Percentiles rank a stretch among this genome's conserved stretches.
Conservation (phyloP, 2,888 invertebrate species). For the Pharmacophagus antenor region DNA sequence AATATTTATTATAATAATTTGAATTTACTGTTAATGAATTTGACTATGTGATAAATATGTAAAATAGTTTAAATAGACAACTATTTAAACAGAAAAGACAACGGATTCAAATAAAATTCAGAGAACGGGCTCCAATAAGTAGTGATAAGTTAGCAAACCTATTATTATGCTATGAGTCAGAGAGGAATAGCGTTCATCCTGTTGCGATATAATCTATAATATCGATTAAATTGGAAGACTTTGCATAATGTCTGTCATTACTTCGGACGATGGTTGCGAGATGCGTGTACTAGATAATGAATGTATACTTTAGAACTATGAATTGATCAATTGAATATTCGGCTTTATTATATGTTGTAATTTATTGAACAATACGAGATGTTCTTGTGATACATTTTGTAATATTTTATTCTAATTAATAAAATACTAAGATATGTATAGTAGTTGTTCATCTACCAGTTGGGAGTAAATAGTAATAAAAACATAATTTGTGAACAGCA, state of each 20-base stretch:
- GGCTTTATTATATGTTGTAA: too few relatives aligned
- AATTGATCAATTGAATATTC: background rate
- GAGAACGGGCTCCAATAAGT: conserved; percentile 57
- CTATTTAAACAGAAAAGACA: conserved; percentile 25
- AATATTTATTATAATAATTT: too few relatives aligned
- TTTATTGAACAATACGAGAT: background rate
- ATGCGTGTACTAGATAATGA: conserved; percentile 24
- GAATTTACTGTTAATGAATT: too few relatives aligned
- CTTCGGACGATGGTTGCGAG: conserved; percentile 29
- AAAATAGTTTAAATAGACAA: conserved; percentile 15
- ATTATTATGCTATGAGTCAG: conserved; percentile 64
- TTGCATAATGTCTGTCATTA: conserved; percentile 45
- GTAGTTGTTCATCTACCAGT: too few relatives aligned
- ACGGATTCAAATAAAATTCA: conserved; percentile 50
- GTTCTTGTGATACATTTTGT: background rate
- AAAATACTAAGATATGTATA: too few relatives aligned
- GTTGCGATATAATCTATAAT: conserved; percentile 47
- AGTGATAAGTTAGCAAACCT: conserved; percentile 52
- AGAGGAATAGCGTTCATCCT: conserved; percentile 31
- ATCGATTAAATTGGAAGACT: conserved; percentile 40
- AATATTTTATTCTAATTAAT: too few relatives aligned
- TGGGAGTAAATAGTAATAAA: too few relatives aligned
- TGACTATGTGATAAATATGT: background rate
- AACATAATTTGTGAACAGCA: too few relatives aligned
- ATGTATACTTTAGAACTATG: conserved; percentile 7